phyloP scores from a whole-genome alignment of 2,797 vertebrate genomes.

The Tolypeutes matacus region DNA sequence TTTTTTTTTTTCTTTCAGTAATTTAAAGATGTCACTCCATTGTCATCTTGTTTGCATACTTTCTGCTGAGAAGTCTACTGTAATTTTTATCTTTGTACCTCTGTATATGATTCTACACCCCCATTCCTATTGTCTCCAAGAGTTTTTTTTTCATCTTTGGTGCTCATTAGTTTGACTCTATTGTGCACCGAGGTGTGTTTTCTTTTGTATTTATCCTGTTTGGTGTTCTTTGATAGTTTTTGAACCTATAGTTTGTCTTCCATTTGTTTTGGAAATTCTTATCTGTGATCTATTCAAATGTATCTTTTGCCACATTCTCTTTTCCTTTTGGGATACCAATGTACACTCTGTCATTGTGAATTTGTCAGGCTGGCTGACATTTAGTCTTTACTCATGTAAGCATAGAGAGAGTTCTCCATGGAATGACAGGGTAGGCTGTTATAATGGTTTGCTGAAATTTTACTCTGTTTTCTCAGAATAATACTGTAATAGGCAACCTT shows the following conservation, averaged over 20 bases:
- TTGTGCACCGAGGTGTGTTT: not conserved
- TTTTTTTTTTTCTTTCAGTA: not conserved
- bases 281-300: not conserved
- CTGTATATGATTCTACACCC: not conserved
- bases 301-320: not conserved
- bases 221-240: not conserved
- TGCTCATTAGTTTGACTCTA: not conserved
- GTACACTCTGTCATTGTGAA: not conserved
- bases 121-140: not conserved
- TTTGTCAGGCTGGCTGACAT: not conserved
- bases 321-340: not conserved
- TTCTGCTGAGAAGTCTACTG: not conserved
- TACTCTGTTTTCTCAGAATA: not conserved
- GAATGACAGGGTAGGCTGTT: not conserved
- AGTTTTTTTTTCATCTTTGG: not conserved
- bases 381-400: not conserved
- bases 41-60: not conserved
- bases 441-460: not conserved
- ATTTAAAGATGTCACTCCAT: not conserved
- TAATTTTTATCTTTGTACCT: not conserved
- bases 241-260: not conserved
- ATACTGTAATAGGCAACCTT: not conserved
- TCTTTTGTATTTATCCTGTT: not conserved
- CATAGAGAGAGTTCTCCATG: not conserved
- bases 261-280: not conserved